Evolutionary conservation across 2,888 invertebrate species (phyloP).

Genomic region (Lasiommata megera): DNA sequence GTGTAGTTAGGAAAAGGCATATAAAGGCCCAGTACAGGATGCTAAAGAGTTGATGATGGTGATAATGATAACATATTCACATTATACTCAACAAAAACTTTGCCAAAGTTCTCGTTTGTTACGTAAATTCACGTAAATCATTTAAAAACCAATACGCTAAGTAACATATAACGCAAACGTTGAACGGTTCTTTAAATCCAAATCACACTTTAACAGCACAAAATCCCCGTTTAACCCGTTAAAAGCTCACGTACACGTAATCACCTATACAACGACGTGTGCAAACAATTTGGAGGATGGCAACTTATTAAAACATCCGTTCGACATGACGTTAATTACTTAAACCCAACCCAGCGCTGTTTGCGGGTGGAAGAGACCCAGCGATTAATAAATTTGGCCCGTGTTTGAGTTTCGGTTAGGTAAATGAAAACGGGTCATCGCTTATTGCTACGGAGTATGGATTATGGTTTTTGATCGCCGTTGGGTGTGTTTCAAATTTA

Average conservation of each 20-base stretch:
- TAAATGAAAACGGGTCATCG: constrained; percentile 37
- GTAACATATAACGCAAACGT: neutral
- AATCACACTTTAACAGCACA: neutral
- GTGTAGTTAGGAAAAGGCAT: too few species aligned
- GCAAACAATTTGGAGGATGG: constrained; percentile 42
- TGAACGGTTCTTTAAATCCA: constrained; percentile 4
- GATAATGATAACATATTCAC: too few species aligned
- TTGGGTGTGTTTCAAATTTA: neutral
- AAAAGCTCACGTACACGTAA: constrained; percentile 34
- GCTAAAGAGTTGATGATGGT: too few species aligned
- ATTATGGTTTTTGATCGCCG: constrained; percentile 19
- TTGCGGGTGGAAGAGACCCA: constrained; percentile 38
- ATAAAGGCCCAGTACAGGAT: too few species aligned
- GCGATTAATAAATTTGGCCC: constrained; percentile 44
- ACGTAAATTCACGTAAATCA: too few species aligned
- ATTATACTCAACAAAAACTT: too few species aligned
- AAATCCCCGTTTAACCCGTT: constrained; percentile 12
- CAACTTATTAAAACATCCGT: constrained; percentile 52
- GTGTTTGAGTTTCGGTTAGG: constrained; percentile 45
- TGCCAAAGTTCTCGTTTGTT: too few species aligned
- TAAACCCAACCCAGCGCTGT: constrained; percentile 44
- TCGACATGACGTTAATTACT: constrained; percentile 52
- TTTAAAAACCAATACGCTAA: too few species aligned
- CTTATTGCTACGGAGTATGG: constrained; percentile 13
- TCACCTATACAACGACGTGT: constrained; percentile 37